Base-by-base conservation (phyloP, 2,113 vertebrate species). In the Eidolon helvum region DNA sequence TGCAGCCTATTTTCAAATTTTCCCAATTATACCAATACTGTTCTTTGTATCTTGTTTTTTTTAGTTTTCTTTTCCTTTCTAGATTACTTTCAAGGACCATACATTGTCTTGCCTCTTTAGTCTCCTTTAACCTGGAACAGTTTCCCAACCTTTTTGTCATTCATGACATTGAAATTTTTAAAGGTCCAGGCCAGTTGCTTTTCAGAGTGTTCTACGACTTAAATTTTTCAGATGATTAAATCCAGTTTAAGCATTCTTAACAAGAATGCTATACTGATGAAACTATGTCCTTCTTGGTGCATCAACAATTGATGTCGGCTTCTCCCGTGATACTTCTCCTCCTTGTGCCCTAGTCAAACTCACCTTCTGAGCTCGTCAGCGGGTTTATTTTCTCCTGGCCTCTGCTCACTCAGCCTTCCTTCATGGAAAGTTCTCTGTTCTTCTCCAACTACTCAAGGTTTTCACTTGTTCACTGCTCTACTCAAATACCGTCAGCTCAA, bases 221-320 rank as follows among this genome's bases (percentile, higher is more conserved):
- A n/a, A 10, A 45, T n/a, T 33, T 22, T 83, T 57, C 19, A 22
- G 24, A 48, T 71, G 18, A 48, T 72, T 18, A 57, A 38, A 28
- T 69, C 74, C n/a, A 21, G n/a, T 57, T 79, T 43, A 66, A 80
- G 18, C 3, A 26, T 38, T 50, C 57, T 72, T 40, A 90, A 87
- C 68, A 66, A 1, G 7, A 57, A 40, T 21, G 10, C 9, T 5
- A 3, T 2, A 7, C 21, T 7, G 3, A 53, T 28, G 2, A 59
- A 45, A 80, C 19, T 4, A 28, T 16, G 65, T 50, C 38, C n/a
- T 65, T 79, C 35, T 66, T 18, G 11, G 5, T 7, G 1, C 22
- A 43, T 30, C 4, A 19, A 6, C 10, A 6, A 28, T 2, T 11
- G 35, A 21, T 7, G 10, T 1, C 53, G 40, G 15, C 6, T 40